Evolutionary conservation across 2,113 vertebrate species (phyloP), one percentile per base, ranked within the genome.

Genomic region (Xiphophorus maculatus): DNA sequence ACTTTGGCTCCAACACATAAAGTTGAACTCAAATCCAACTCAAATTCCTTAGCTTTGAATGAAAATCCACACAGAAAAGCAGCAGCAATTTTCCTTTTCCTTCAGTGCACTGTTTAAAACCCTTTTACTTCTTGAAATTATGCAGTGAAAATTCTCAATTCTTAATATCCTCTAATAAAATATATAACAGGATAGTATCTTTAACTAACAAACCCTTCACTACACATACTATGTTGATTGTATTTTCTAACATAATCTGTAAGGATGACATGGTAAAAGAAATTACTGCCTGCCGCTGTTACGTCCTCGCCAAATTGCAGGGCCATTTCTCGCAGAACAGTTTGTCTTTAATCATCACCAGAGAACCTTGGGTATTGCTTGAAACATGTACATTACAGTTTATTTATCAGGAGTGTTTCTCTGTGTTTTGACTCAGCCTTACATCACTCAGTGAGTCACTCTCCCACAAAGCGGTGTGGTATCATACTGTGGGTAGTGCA

Each of bases 341-440:
- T 81, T 72, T 35, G 48, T 32, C 68, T 74, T 72, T 32, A 72
- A 82, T 67, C 51, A 73, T 17, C 6, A 37, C 13, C 32, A 71
- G 42, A 60, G 28, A 79, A 67, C 19, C 44, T 30, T 44, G 37
- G 0, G 42, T 35, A 9, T 28, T 32, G 19, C 54, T 73, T 7
- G 11, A 68, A 62, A 81, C 22, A 30, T 11, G 33, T 80, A 66
- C n/a, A 63, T 62, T 73, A 27, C 32, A 60, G 30, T 73, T 66
- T 1, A 58, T 63, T 42, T 44, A 68, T 70, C 70, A 74, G 42
- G 61, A 69, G 37, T 58, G 54, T 74, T 78, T 76, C 82, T 42
- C n/a, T 4, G 42, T 51, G 40, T 32, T 83, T 63, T 86, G 84
- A 89, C 83, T 87, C 83, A 86, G 60, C 44, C 70, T 88, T 79